These are phyloP conservation scores for Chaetodon auriga DNA, from an alignment of 2,113 vertebrate genomes.

Conservation along the genomic window DNA sequence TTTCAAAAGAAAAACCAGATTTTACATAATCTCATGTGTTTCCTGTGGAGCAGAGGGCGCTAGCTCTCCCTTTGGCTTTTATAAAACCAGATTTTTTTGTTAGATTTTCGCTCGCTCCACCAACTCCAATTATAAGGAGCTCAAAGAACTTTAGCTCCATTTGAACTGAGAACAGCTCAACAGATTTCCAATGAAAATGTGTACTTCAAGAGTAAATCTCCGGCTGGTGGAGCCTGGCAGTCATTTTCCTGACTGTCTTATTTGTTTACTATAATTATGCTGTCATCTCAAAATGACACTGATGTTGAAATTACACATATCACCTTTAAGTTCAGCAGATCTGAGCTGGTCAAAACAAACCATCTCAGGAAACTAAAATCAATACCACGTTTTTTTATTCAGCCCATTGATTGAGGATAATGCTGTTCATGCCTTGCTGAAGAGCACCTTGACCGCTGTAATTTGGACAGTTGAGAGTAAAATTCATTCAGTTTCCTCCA, in stretches of 20 bases:
- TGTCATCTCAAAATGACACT: constrained; percentile 28
- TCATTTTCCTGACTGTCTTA: background rate
- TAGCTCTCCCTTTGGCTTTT: too few species aligned
- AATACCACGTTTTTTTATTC: background rate
- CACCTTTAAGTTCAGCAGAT: constrained; percentile 3
- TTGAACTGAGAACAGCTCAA: background rate
- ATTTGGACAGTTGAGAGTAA: background rate
- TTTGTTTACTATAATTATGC: constrained; percentile 41
- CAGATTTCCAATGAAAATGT: background rate
- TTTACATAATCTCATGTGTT: background rate
- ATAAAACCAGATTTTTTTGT: too few species aligned
- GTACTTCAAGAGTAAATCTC: background rate
- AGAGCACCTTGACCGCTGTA: background rate
- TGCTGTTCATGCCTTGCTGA: background rate
- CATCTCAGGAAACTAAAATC: background rate
- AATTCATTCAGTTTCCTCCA: background rate
- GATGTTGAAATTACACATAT: constrained; percentile 30
- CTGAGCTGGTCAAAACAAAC: constrained; percentile 33
- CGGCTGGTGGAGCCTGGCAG: background rate
- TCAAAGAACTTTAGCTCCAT: too few species aligned
- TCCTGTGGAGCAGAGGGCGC: background rate
- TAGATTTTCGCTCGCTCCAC: too few species aligned
- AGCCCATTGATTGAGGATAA: background rate
- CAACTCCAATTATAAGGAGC: background rate
- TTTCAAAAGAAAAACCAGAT: background rate